These are phyloP conservation scores for Phyllotreta striolata DNA, from an alignment of 2,888 invertebrate species.

Conservation along the genomic window DNA sequence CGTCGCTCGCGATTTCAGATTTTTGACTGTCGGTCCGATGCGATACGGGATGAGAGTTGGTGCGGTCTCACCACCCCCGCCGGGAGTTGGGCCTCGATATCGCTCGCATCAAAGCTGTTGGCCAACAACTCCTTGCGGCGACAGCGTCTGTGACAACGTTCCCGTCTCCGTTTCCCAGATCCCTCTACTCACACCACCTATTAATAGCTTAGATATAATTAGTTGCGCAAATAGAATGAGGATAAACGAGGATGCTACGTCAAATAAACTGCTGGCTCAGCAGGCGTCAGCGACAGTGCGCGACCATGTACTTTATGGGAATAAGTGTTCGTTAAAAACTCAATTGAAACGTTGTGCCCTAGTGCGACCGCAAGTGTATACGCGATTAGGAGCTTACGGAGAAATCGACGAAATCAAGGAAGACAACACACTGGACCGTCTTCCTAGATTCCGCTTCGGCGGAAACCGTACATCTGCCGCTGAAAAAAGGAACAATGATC, in stretches of 20 bases:
- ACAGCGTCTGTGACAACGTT: conserved; percentile 64
- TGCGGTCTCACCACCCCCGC: conserved; percentile 63
- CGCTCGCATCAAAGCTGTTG: conserved; percentile 60
- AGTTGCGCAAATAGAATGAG: conserved; percentile 61
- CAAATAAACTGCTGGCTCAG: conserved; percentile 55
- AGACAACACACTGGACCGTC: conserved; percentile 78
- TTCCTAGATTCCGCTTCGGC: conserved; percentile 80
- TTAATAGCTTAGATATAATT: conserved; percentile 62
- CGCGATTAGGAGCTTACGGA: conserved; percentile 56
- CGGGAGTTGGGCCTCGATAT: conserved; percentile 63
- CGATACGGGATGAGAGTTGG: conserved; percentile 75
- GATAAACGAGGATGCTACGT: conserved; percentile 58
- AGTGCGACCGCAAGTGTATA: conserved; percentile 58
- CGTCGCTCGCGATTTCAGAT: conserved; percentile 40
- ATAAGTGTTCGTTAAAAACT: conserved; percentile 55
- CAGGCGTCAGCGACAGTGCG: conserved; percentile 54
- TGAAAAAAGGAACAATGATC: conserved; percentile 68
- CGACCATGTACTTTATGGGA: conserved; percentile 57
- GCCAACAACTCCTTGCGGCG: conserved; percentile 58
- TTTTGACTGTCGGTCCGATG: conserved; percentile 68
- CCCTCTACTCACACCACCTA: conserved; percentile 59
- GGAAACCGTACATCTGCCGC: conserved; percentile 59
- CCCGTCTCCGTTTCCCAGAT: conserved; percentile 60
- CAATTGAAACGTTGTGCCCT: conserved; percentile 58
- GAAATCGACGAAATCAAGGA: conserved; percentile 55